Conservation (phyloP, 2,797 vertebrate genomes). For the Champsocephalus esox region DNA sequence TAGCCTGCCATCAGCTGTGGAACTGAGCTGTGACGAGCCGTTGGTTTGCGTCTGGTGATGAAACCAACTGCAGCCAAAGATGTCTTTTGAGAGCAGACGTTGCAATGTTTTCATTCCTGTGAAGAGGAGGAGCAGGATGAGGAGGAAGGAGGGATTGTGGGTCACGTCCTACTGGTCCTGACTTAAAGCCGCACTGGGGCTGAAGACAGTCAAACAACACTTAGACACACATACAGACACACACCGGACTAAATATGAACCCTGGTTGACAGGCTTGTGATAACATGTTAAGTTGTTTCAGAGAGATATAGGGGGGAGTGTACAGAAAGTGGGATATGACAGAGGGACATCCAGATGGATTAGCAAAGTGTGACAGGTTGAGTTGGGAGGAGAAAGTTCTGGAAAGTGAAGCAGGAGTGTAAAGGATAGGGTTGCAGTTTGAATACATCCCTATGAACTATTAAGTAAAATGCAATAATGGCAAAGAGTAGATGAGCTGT, state of each 20-base stretch:
- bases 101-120: constrained; percentile 62
- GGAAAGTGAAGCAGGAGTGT: constrained; percentile 60
- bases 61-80: constrained; percentile 75
- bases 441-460: constrained; percentile 51
- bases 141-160: constrained; percentile 36
- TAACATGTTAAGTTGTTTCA: constrained; percentile 39
- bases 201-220: constrained; percentile 14
- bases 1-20: constrained; percentile 70
- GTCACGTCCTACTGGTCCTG: constrained; percentile 37
- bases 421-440: constrained; percentile 38
- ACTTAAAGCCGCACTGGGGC: constrained; percentile 45
- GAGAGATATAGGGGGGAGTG: constrained; percentile 24
- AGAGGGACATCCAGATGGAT: constrained; percentile 26
- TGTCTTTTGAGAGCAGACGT: constrained; percentile 62
- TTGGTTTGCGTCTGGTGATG: constrained; percentile 50
- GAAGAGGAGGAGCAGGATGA: constrained; percentile 37
- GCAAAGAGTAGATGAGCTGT: constrained; percentile 64
- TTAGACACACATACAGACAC: neutral
- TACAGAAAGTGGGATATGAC: constrained; percentile 36
- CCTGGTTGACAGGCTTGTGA: constrained; percentile 37
- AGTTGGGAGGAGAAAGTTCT: constrained; percentile 45
- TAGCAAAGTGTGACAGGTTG: constrained; percentile 17
- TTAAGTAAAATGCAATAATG: constrained; percentile 76
- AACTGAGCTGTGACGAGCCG: constrained; percentile 71
- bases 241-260: constrained; percentile 39